Conservation (phyloP, 2,888 invertebrate genomes). For the Tridacna gigas region DNA sequence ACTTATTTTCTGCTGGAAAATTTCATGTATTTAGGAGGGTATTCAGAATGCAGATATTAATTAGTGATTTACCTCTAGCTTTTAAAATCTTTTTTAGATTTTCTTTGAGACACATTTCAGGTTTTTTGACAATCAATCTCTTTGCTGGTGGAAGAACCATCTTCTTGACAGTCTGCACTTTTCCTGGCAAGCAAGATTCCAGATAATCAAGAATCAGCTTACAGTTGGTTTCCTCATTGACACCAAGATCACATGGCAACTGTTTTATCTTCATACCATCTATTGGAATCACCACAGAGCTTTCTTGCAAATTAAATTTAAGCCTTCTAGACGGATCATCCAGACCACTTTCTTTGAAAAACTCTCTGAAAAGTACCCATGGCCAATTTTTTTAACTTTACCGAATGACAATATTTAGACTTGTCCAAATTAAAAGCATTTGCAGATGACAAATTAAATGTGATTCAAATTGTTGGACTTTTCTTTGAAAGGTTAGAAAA, state of each 20-base stretch:
- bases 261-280: background rate
- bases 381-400: too few relatives aligned
- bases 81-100: constrained; percentile 7
- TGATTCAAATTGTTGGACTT: too few relatives aligned
- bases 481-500: too few relatives aligned
- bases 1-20: too few relatives aligned
- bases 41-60: too few relatives aligned
- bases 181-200: background rate
- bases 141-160: constrained; percentile 39
- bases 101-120: constrained; percentile 38
- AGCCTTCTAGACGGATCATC: constrained; percentile 40
- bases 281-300: constrained; percentile 41
- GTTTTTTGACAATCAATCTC: constrained; percentile 36
- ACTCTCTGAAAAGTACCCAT: too few relatives aligned
- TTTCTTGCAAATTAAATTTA: constrained; percentile 31
- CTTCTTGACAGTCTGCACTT: constrained; percentile 8
- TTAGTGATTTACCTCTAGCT: constrained; percentile 30
- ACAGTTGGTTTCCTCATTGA: background rate
- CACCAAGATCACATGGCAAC: background rate
- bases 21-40: too few relatives aligned
- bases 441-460: too few relatives aligned
- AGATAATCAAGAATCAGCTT: background rate
- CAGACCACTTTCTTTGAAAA: background rate
- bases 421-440: too few relatives aligned
- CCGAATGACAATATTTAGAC: too few relatives aligned